Evolutionary conservation across 2,113 vertebrate species (phyloP), one percentile per base, ranked within the genome.

Genomic region (Eurypyga helias): DNA sequence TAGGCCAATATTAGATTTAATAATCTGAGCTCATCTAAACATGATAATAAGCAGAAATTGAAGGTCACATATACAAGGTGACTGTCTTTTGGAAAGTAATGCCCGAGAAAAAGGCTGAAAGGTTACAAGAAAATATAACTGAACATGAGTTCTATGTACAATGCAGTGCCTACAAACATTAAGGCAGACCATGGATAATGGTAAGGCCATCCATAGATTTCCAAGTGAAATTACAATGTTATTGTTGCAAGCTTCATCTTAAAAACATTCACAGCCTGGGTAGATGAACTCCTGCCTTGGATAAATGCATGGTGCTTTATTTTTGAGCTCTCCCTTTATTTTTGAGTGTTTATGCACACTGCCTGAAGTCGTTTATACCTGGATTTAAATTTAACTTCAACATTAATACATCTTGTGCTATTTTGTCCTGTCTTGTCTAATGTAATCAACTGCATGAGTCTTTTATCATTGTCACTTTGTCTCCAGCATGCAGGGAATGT

Each of bases 381-480:
- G 82, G 82, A 83, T 94, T 97, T 97, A 97, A 97, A 97, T 96
- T 90, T 91, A 89, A 93, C 96, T 94, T 97, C 96, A 96, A 65
- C 96, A 87, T 96, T 96, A 97, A 98, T 98, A 96, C 10, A 94
- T 96, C 96, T 92, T 89, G 26, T 80, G 70, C 87, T 97, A 83
- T 97, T 97, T 97, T 94, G 82, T 96, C 76, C 93, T 97, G 97
- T 95, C 97, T 93, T 94, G 87, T 96, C 93, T 97, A 97, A 97
- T 97, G 87, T 81, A 96, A 96, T 97, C 97, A 96, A 71, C 54
- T 78, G 69, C 46, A 14, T 12, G 14, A 89, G 93, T 97, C 93
- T 96, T 98, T 96, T 93, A 93, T 98, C 97, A 97, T 69, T 97
- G 96, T 97, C 96, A 97, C 94, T 97, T 96, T 5, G 23, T 94